Percentiles rank a stretch among this genome's conserved stretches.
Conservation (phyloP, 64 coral and sea anemone species). For the Acropora tenuis region DNA sequence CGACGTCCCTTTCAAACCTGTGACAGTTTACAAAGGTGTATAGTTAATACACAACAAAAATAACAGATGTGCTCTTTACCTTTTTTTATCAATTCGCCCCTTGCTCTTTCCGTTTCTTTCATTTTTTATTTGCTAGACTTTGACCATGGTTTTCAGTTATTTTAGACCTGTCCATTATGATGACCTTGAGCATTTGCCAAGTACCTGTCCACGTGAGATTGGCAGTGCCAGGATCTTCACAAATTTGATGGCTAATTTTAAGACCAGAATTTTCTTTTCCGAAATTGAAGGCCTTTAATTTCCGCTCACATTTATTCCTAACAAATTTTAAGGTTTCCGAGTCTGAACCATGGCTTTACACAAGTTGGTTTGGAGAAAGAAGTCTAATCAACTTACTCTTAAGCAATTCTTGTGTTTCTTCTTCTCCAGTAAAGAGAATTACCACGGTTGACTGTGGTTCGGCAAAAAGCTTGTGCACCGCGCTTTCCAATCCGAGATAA, state of each 20-base stretch:
- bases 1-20: too few relatives aligned
- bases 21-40: too few relatives aligned
- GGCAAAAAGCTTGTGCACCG: slow-evolving; percentile 3
- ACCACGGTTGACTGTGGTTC: slow-evolving; percentile 46
- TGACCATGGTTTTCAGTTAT: neutral
- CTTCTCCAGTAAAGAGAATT: slow-evolving; percentile 48
- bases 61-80: too few relatives aligned
- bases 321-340: neutral
- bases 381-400: slow-evolving; percentile 34
- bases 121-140: too few relatives aligned
- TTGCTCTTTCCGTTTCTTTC: too few relatives aligned
- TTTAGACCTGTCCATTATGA: neutral
- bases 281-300: neutral
- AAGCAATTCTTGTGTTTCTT: slow-evolving; percentile 38
- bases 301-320: neutral
- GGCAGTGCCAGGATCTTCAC: neutral
- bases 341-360: neutral
- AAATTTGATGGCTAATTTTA: neutral
- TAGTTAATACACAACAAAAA: too few relatives aligned
- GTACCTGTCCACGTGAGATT: neutral
- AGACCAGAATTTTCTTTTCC: neutral
- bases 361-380: neutral
- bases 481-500: neutral
- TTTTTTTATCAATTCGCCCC: too few relatives aligned
- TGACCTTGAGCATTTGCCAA: slow-evolving; percentile 15